phyloP scores from a whole-genome alignment of 1,140 invertebrate species.

The Temnothorax curvispinosus region DNA sequence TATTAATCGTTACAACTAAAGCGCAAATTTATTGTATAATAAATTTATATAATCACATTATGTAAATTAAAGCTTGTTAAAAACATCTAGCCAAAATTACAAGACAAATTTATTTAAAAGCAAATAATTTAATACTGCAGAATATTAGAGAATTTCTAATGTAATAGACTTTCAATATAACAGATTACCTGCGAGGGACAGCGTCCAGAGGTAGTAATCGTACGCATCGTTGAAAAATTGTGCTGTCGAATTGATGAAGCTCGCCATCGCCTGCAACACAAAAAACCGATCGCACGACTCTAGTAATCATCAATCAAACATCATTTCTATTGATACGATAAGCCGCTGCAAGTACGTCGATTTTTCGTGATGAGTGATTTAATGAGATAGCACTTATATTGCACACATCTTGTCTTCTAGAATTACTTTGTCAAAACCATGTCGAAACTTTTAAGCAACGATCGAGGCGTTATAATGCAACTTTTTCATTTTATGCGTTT shows the following conservation, averaged over 20 bases:
- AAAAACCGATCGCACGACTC: not conserved
- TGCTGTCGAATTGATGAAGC: conserved; percentile 88
- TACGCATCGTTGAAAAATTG: conserved; percentile 87
- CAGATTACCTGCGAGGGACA: conserved; percentile 89
- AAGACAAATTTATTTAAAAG: not conserved
- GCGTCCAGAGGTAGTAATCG: conserved; percentile 90
- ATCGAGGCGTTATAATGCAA: not conserved
- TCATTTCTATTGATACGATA: not conserved
- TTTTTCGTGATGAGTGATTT: not conserved
- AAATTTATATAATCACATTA: not conserved
- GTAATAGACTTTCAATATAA: not conserved
- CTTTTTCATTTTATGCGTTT: not conserved
- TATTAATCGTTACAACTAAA: not conserved
- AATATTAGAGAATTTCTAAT: not conserved
- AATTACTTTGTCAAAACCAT: not conserved
- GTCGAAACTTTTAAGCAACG: not conserved
- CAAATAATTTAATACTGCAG: not conserved
- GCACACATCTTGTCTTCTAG: not conserved
- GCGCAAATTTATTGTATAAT: not conserved
- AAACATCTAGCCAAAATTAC: not conserved
- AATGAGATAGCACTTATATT: not conserved
- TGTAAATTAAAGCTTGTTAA: not conserved
- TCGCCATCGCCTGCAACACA: conserved; percentile 84
- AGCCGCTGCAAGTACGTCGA: not conserved
- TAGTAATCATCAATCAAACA: no score